Evolutionary conservation across 2,888 invertebrate genomes (phyloP), one percentile per base, ranked within the genome.

Genomic region (Abrostola tripartita): DNA sequence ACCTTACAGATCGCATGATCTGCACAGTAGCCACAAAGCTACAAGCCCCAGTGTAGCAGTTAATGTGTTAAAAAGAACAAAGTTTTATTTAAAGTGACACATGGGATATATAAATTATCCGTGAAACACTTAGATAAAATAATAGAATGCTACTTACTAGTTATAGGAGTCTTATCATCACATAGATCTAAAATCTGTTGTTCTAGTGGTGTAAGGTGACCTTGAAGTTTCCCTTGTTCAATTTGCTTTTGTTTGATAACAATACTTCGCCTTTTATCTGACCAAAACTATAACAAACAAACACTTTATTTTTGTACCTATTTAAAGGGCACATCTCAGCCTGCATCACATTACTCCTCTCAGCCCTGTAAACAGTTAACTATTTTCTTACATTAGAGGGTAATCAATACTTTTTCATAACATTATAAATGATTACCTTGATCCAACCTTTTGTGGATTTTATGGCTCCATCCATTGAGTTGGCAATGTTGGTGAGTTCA

Each of bases 361-460:
- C 24, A 24, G 24, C 24, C 24, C 24, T 24, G 24, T 24, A 2
- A 24, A 24, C 24, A 1, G 24, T 24, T 24, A 2, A 1, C 24
- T 24, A 2, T 1, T 24, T 24, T 24, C 24, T 24, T 24, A 24
- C 24, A 24, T 24, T 24, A 47, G 12, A 47, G 24, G 6, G 35
- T 14, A 7, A 11, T 24, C 24, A 49, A 35, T 49, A 49, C 14
- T 12, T 47, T 24, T 49, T 10, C 35, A 7, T 42, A 12, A 37
- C 37, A 60, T 5, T 24, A 37, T 12, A 11, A 55, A 14, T 56
- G 57, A 64, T 71, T 84, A 92, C 93, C 84, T 92, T 92, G 6
- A 92, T 89, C 93, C 92, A 92, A 5, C 91, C 91, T 79, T 90
- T 89, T 36, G 86, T 88, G 14, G 91, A 85, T 79, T 92, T 93